These are phyloP conservation scores for Penelope pileata DNA, from an alignment of 2,113 vertebrate genomes.

Conservation along the genomic window DNA sequence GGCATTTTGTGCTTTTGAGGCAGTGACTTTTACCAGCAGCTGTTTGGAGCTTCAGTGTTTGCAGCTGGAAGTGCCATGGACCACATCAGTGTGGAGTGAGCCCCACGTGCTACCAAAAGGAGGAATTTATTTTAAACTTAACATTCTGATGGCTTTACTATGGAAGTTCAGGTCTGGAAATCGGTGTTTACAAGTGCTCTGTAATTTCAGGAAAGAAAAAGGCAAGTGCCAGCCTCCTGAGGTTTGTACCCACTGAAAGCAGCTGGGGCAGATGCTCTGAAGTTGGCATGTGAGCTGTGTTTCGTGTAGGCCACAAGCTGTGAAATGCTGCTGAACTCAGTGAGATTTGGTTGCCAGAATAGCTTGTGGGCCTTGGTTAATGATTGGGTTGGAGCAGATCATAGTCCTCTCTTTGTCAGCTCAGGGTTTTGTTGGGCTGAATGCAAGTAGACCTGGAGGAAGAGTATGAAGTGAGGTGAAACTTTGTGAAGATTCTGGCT, in stretches of 20 bases:
- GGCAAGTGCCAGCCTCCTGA: neutral
- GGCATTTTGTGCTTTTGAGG: fast-evolving
- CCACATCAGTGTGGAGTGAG: no score
- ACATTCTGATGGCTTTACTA: neutral
- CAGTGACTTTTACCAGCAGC: neutral
- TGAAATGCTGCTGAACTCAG: neutral
- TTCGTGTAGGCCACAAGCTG: neutral
- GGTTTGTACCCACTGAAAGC: fast-evolving
- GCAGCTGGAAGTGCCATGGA: neutral
- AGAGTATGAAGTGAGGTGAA: neutral
- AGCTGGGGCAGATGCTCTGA: neutral
- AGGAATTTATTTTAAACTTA: neutral
- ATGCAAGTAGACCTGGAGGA: neutral
- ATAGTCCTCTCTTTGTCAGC: no score
- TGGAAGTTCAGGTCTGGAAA: neutral
- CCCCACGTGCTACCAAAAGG: fast-evolving
- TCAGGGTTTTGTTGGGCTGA: neutral
- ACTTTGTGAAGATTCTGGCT: neutral
- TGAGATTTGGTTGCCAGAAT: fast-evolving
- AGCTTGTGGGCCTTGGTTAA: fast-evolving
- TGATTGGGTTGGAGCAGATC: neutral
- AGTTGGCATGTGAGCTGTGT: fast-evolving
- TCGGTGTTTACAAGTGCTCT: fast-evolving
- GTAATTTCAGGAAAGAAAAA: neutral
- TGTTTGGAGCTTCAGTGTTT: neutral